A percentile compares a stretch with the other conserved stretches of the same genome.
phyloP scores from a whole-genome alignment of 2,888 invertebrate genomes.

The Plebejus anna region DNA sequence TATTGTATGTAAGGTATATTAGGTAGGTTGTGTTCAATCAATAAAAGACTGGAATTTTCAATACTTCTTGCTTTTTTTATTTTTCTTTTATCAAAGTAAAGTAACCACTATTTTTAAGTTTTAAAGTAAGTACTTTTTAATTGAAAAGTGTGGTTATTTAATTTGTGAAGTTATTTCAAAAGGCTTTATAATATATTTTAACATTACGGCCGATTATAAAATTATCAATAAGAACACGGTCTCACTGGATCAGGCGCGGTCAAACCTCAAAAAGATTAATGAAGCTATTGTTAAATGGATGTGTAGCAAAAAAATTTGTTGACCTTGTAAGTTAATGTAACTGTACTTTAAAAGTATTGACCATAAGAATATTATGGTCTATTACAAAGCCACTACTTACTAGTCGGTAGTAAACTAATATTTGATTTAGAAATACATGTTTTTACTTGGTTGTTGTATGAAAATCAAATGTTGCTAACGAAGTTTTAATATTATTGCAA shows the following conservation, averaged over 20 bases:
- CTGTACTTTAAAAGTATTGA: not conserved
- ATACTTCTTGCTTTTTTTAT: not conserved
- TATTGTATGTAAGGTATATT: slow-evolving; percentile 32
- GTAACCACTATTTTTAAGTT: too few species aligned
- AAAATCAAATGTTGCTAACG: too few species aligned
- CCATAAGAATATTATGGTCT: not conserved
- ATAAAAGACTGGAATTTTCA: slow-evolving; percentile 24
- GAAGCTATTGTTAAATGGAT: not conserved
- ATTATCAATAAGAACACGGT: not conserved
- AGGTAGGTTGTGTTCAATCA: not conserved
- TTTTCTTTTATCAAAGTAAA: not conserved
- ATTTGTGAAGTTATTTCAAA: too few species aligned
- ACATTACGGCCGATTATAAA: too few species aligned
- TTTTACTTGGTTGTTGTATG: too few species aligned
- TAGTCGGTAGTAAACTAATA: not conserved
- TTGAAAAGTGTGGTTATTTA: not conserved
- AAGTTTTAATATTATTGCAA: too few species aligned
- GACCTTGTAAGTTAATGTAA: not conserved
- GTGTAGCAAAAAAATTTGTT: not conserved
- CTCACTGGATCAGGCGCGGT: not conserved
- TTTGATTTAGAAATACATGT: too few species aligned
- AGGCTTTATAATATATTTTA: too few species aligned
- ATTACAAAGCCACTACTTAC: not conserved
- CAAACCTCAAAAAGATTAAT: not conserved
- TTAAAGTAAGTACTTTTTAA: too few species aligned